Conservation (phyloP, 2,888 invertebrate genomes). For the Phania funesta region DNA sequence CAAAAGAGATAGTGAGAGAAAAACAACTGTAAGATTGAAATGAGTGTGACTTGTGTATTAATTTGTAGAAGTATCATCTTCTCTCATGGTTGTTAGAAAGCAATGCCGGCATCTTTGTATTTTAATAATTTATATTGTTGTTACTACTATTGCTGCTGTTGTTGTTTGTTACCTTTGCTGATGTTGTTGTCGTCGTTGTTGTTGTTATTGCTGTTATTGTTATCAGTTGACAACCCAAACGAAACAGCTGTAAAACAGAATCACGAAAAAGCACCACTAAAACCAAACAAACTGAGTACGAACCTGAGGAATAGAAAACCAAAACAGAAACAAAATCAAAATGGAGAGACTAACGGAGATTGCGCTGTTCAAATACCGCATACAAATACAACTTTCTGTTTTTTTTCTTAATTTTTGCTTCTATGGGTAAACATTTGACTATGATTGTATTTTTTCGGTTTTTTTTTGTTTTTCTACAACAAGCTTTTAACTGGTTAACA, state of each 20-base stretch:
- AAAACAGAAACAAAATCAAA: constrained; percentile 50
- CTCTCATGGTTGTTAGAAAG: constrained; percentile 1
- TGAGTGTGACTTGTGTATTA: constrained; percentile 20
- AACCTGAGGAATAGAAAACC: constrained; percentile 12
- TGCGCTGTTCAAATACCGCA: constrained; percentile 66
- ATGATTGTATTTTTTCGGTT: constrained; percentile 28
- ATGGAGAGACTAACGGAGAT: constrained; percentile 63
- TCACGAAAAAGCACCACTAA: constrained; percentile 49
- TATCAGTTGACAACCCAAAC: constrained; percentile 65
- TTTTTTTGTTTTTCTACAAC: constrained; percentile 27
- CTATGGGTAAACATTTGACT: constrained; percentile 56
- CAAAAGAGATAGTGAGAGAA: neutral
- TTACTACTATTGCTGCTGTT: constrained; percentile 15
- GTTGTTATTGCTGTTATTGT: constrained; percentile 55
- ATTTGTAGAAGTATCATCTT: constrained; percentile 3
- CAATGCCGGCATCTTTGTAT: constrained; percentile 58
- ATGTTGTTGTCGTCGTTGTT: neutral
- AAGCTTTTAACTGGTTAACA: constrained; percentile 58
- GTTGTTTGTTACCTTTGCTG: constrained; percentile 14
- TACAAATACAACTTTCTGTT: constrained; percentile 61
- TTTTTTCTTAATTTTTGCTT: constrained; percentile 15
- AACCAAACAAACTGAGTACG: constrained; percentile 20
- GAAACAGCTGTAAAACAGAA: constrained; percentile 66
- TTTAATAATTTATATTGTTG: neutral
- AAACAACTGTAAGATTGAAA: neutral